phyloP scores from a whole-genome alignment of 2,797 vertebrate genomes.

The Lagocephalus sceleratus region DNA sequence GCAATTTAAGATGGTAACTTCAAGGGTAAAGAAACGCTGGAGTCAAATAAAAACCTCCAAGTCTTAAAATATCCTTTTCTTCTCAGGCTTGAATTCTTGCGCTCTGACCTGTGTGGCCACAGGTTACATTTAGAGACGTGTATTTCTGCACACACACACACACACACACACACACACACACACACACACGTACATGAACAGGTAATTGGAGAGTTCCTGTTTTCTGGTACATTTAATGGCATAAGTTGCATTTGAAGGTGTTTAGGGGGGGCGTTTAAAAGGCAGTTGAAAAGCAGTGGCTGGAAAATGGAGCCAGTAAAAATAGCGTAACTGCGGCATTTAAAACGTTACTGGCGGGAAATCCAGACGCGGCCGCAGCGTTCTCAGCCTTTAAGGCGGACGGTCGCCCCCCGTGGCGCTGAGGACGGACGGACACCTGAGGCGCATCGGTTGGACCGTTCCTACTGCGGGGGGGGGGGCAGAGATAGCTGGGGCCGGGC shows the following conservation, averaged over 20 bases:
- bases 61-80: constrained; percentile 43
- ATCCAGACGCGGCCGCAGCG: constrained; percentile 9
- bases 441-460: too few relatives aligned
- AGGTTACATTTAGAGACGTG: constrained; percentile 31
- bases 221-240: constrained; percentile 60
- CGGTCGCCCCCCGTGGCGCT: not conserved
- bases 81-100: constrained; percentile 60
- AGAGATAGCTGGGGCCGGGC: constrained; percentile 19
- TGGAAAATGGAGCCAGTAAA: constrained; percentile 45
- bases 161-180: constrained; percentile 18
- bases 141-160: constrained; percentile 31
- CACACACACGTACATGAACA: constrained; percentile 24
- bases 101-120: constrained; percentile 47
- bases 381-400: not conserved
- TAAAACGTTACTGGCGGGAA: constrained; percentile 36
- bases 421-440: not conserved
- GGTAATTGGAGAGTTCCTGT: constrained; percentile 67
- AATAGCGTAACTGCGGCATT: constrained; percentile 35
- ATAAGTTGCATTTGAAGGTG: constrained; percentile 18
- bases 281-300: constrained; percentile 46
- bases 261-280: constrained; percentile 45
- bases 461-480: not conserved
- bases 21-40: constrained; percentile 50
- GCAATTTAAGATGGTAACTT: too few relatives aligned
- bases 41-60: constrained; percentile 16